Conservation (phyloP, 1,140 invertebrate genomes). For the Trigoniulus corallinus region DNA sequence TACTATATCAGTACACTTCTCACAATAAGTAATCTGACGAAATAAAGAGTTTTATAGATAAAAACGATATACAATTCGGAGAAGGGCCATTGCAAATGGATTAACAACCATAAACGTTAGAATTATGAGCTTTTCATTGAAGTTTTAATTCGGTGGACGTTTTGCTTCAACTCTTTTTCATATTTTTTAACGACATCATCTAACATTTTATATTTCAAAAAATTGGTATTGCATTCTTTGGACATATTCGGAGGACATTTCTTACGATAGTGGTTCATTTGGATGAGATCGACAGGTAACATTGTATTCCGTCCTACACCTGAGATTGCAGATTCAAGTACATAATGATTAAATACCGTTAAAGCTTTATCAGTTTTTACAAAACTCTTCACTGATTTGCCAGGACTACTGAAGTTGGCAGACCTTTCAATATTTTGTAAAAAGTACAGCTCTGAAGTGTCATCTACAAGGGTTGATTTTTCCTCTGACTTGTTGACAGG, state of each 20-base stretch:
- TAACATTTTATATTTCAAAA: not conserved
- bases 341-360: conserved; percentile 57
- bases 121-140: too few species aligned
- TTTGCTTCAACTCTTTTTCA: not conserved
- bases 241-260: conserved; percentile 17
- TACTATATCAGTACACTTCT: too few species aligned
- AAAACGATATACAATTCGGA: too few species aligned
- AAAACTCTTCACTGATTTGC: conserved; percentile 51
- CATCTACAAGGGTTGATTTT: not conserved
- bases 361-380: conserved; percentile 42
- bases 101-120: too few species aligned
- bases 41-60: too few species aligned
- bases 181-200: not conserved
- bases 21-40: too few species aligned
- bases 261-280: conserved; percentile 40
- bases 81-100: too few species aligned
- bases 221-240: not conserved
- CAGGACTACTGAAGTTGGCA: conserved; percentile 37
- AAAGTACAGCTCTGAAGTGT: not conserved
- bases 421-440: conserved; percentile 25
- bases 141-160: not conserved
- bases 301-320: conserved; percentile 32
- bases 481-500: conserved; percentile 14
- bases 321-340: conserved; percentile 38
- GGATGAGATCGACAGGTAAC: conserved; percentile 28